Percentiles rank a stretch among this genome's conserved stretches.
Conservation (phyloP, 1,140 invertebrate species). For the Orchesella cincta region DNA sequence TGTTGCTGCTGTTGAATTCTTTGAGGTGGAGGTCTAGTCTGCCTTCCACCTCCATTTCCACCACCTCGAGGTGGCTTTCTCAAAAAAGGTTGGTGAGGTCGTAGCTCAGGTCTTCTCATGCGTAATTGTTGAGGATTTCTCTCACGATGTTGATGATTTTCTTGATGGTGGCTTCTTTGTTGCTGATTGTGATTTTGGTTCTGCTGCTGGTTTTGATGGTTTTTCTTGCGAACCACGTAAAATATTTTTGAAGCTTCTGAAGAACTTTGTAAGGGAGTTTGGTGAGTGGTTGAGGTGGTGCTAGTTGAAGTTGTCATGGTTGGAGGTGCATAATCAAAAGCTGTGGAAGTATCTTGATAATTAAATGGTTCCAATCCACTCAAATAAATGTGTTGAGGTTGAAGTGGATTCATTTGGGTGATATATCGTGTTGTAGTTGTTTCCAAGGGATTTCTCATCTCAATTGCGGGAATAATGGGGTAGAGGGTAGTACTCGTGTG, state of each 20-base stretch:
- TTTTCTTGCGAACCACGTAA: conserved; percentile 14
- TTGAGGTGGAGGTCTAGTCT: too few relatives aligned
- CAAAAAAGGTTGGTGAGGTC: too few relatives aligned
- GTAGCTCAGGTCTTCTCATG: too few relatives aligned
- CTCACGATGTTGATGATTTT: background rate
- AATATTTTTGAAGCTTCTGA: background rate
- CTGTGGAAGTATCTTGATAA: background rate
- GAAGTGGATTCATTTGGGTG: background rate
- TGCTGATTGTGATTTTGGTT: background rate
- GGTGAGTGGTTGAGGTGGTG: background rate
- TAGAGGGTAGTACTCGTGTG: background rate
- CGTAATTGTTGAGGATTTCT: background rate
- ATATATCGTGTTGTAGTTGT: background rate
- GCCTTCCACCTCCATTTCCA: too few relatives aligned
- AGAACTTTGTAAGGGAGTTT: background rate
- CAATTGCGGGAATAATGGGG: background rate
- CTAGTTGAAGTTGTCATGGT: background rate
- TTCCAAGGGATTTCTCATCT: background rate
- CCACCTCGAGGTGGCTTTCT: too few relatives aligned
- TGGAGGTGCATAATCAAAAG: background rate
- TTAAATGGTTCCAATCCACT: background rate
- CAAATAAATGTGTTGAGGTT: background rate
- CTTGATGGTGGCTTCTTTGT: background rate
- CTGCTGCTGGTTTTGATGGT: background rate
- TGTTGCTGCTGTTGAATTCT: too few relatives aligned